A percentile compares a stretch with the other conserved stretches of the same genome.
Evolutionary conservation across 2,888 invertebrate species (phyloP).

Genomic region (Azorinus chamasolen): DNA sequence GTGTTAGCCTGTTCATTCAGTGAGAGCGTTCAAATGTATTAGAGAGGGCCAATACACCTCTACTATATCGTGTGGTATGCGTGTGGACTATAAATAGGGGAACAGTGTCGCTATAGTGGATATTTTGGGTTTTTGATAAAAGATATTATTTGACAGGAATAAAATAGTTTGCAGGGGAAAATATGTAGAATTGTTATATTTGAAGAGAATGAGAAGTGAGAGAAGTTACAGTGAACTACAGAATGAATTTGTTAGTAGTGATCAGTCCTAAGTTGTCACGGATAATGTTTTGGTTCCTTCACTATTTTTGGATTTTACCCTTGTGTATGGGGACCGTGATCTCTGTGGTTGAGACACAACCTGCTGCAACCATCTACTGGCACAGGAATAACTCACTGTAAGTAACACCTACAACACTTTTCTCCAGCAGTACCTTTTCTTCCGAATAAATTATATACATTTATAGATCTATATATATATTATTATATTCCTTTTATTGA

Average conservation of each 20-base stretch:
- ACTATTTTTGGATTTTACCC: slow-evolving; percentile 58
- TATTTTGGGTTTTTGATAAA: neutral
- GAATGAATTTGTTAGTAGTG: slow-evolving; percentile 38
- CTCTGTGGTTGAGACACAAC: slow-evolving; percentile 40
- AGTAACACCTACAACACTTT: no score
- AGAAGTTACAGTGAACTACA: slow-evolving; percentile 11
- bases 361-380: no score
- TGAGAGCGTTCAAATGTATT: slow-evolving; percentile 2
- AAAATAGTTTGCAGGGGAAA: no score
- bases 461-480: no score
- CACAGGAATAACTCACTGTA: no score
- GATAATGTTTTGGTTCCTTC: slow-evolving; percentile 47
- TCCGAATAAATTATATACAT: no score
- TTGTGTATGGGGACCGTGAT: slow-evolving; percentile 58
- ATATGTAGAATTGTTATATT: no score
- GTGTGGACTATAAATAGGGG: neutral
- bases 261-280: slow-evolving; percentile 38
- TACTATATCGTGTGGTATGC: neutral
- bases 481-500: no score
- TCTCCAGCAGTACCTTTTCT: no score
- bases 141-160: no score
- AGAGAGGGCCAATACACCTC: slow-evolving; percentile 1
- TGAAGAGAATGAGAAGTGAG: neutral
- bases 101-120: no score
- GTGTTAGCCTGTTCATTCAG: neutral